Evolutionary conservation across 2,888 invertebrate genomes (phyloP).

Genomic region (Amaurobius ferox): DNA sequence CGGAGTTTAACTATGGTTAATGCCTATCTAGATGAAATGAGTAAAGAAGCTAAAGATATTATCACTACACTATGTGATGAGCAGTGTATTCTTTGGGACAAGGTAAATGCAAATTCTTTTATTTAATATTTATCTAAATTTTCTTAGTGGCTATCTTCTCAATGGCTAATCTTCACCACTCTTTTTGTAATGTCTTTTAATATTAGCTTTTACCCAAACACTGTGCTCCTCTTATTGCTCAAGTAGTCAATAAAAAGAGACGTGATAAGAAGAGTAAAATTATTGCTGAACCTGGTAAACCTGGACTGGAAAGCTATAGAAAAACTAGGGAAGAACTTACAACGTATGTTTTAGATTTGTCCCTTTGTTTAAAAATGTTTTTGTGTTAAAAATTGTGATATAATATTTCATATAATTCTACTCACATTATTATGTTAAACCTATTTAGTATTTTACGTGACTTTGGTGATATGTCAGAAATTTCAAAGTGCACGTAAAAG

Average conservation of each 20-base stretch:
- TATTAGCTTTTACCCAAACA: conserved; percentile 90
- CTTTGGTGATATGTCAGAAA: no score
- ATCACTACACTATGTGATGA: conserved; percentile 99
- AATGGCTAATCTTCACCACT: neutral
- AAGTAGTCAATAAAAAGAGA: conserved; percentile 89
- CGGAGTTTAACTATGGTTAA: conserved; percentile 96
- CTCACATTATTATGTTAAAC: no score
- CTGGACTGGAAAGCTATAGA: conserved; percentile 96
- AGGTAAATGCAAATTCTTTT: conserved; percentile 80
- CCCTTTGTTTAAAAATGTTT: no score
- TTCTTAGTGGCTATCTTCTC: neutral
- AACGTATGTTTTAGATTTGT: conserved; percentile 83
- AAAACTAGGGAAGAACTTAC: conserved; percentile 97
- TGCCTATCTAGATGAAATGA: conserved; percentile 98
- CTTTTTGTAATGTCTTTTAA: conserved; percentile 20
- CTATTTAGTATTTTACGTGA: no score
- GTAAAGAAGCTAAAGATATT: conserved; percentile 98
- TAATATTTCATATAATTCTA: no score
- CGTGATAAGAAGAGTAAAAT: conserved; percentile 86
- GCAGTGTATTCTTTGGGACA: conserved; percentile 97
- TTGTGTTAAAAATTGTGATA: no score
- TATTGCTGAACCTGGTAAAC: conserved; percentile 89
- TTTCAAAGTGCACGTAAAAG: no score
- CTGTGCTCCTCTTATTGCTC: conserved; percentile 93
- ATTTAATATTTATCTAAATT: neutral